Evolutionary conservation across 2,888 invertebrate species (phyloP).

Genomic region (Bombylius major): DNA sequence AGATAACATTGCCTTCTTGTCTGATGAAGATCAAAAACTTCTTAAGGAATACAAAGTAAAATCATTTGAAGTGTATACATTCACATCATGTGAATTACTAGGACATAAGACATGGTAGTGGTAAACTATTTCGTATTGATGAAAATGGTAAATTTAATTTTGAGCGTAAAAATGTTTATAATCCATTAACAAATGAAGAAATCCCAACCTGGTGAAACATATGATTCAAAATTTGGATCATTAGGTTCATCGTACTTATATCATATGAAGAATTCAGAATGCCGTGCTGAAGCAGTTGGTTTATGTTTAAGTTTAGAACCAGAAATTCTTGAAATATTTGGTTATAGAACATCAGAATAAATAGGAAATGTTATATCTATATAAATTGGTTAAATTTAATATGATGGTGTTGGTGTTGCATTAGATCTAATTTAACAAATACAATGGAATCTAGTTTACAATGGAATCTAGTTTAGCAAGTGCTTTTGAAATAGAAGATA

Average conservation of each 20-base stretch:
- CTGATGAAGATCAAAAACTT: slow-evolving; percentile 61
- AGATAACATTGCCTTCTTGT: slow-evolving; percentile 67
- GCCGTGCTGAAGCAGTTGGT: slow-evolving; percentile 94
- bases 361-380: slow-evolving; percentile 75
- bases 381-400: slow-evolving; percentile 86
- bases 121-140: slow-evolving; percentile 69
- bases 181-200: slow-evolving; percentile 53
- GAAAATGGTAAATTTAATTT: slow-evolving; percentile 73
- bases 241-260: slow-evolving; percentile 80
- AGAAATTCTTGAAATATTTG: slow-evolving; percentile 70
- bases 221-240: slow-evolving; percentile 79
- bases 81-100: slow-evolving; percentile 78
- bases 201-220: slow-evolving; percentile 71
- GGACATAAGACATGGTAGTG: slow-evolving; percentile 97
- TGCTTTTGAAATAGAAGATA: slow-evolving; percentile 6
- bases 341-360: slow-evolving; percentile 53
- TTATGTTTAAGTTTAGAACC: slow-evolving; percentile 71
- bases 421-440: too few species aligned
- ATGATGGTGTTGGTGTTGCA: slow-evolving; percentile 73
- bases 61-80: slow-evolving; percentile 88
- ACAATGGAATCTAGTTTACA: too few species aligned
- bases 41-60: slow-evolving; percentile 66
- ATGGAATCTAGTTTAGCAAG: slow-evolving; percentile 1
- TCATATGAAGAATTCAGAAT: too few species aligned
- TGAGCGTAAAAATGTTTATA: slow-evolving; percentile 50